phyloP scores from a whole-genome alignment of 2,113 vertebrate species.

The Gymnocephalus cernua region DNA sequence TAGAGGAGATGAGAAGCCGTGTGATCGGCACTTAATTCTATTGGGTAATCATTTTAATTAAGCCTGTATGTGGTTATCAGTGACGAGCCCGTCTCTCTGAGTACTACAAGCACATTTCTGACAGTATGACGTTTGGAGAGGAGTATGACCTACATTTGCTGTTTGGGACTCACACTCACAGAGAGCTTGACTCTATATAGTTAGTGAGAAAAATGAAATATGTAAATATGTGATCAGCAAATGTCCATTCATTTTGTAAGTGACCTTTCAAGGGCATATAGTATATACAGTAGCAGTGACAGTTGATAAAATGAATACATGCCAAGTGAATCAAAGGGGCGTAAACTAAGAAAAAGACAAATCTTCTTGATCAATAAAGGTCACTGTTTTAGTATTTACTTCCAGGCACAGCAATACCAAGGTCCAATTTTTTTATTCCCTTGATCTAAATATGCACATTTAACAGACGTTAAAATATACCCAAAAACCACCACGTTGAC shows the following conservation, averaged over 20 bases:
- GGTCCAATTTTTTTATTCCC: too few species aligned
- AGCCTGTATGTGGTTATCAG: slow-evolving; percentile 56
- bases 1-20: slow-evolving; percentile 49
- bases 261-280: slow-evolving; percentile 54
- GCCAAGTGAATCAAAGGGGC: background rate
- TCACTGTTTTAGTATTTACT: background rate
- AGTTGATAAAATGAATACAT: slow-evolving; percentile 10
- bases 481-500: too few species aligned
- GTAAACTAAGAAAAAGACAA: background rate
- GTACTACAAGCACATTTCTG: slow-evolving; percentile 56
- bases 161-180: slow-evolving; percentile 26
- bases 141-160: slow-evolving; percentile 65
- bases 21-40: slow-evolving; percentile 68
- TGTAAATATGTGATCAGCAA: slow-evolving; percentile 29
- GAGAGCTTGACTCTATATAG: slow-evolving; percentile 15
- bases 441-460: too few species aligned
- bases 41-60: slow-evolving; percentile 80
- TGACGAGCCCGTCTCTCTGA: slow-evolving; percentile 48
- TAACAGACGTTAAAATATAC: too few species aligned
- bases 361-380: background rate
- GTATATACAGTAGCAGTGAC: background rate
- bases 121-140: slow-evolving; percentile 57
- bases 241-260: slow-evolving; percentile 48
- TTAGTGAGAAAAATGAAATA: slow-evolving; percentile 40
- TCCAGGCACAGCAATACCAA: too few species aligned